These are phyloP conservation scores for Cyclophora albipunctata DNA, from an alignment of 2,888 invertebrate species.

Conservation along the genomic window DNA sequence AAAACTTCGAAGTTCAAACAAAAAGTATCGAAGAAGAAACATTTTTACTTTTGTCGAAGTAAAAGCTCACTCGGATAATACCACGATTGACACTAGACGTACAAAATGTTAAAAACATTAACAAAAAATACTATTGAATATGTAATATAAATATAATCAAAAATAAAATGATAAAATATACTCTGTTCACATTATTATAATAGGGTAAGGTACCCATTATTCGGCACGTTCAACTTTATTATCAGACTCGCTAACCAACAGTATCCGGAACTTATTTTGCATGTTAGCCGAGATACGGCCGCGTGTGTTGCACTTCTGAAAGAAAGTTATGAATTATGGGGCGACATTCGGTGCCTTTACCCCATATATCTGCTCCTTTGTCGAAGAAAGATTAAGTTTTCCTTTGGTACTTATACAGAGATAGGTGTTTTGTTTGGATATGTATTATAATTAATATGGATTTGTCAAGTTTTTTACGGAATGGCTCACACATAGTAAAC, in stretches of 20 bases:
- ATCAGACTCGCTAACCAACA: slow-evolving; percentile 53
- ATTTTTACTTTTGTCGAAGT: too few species aligned
- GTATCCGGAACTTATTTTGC: slow-evolving; percentile 65
- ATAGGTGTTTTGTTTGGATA: slow-evolving; percentile 2
- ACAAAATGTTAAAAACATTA: too few species aligned
- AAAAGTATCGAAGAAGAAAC: too few species aligned
- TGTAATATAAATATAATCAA: too few species aligned
- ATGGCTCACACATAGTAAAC: too few species aligned
- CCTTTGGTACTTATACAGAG: slow-evolving; percentile 3
- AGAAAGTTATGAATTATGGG: slow-evolving; percentile 62
- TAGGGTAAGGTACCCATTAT: slow-evolving; percentile 5
- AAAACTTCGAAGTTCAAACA: too few species aligned
- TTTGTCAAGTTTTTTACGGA: too few species aligned
- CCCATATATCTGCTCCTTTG: slow-evolving; percentile 16
- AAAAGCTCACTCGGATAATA: too few species aligned
- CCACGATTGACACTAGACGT: too few species aligned
- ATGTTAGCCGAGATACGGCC: slow-evolving; percentile 53
- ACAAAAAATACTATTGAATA: too few species aligned
- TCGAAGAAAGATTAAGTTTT: slow-evolving; percentile 19
- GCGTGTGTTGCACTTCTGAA: slow-evolving; percentile 54
- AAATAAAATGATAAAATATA: background rate
- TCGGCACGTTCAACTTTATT: slow-evolving; percentile 41
- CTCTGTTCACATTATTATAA: background rate
- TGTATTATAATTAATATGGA: slow-evolving; percentile 10
- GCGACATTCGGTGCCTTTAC: slow-evolving; percentile 20